Evolutionary conservation across 1,140 invertebrate species (phyloP).

Genomic region (Brachionus koreanus): DNA sequence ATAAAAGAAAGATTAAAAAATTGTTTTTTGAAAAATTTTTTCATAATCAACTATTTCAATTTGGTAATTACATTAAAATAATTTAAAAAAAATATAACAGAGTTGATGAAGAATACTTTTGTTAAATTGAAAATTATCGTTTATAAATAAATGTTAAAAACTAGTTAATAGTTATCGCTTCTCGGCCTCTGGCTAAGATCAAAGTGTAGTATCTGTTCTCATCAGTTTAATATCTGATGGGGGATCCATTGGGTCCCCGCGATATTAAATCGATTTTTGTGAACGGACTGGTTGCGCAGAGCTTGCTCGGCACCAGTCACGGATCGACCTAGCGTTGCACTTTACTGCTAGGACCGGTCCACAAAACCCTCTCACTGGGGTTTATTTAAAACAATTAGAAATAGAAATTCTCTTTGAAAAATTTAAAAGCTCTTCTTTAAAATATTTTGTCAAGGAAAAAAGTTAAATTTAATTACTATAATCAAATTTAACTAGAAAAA

Average conservation of each 20-base stretch:
- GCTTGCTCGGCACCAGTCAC: constrained; percentile 43
- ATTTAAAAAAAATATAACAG: background rate
- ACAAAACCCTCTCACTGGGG: constrained; percentile 1
- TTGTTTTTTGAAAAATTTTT: no score
- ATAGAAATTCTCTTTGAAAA: no score
- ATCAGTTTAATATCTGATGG: constrained; percentile 44
- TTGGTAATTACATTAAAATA: background rate
- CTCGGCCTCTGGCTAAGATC: constrained; percentile 43
- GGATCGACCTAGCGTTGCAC: constrained; percentile 34
- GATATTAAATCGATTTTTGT: constrained; percentile 42
- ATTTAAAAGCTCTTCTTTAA: no score
- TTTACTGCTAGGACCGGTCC: constrained; percentile 28
- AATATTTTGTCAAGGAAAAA: no score
- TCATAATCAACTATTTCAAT: background rate
- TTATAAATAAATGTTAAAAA: background rate
- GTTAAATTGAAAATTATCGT: background rate
- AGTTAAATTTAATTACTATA: no score
- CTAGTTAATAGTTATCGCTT: background rate
- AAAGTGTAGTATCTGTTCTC: constrained; percentile 44
- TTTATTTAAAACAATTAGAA: background rate
- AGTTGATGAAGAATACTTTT: background rate
- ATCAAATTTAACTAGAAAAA: no score
- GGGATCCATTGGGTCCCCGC: constrained; percentile 32
- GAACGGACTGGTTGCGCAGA: constrained; percentile 41
- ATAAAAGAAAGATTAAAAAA: no score